These are phyloP conservation scores for Buceros bicornis DNA, from an alignment of 2,797 vertebrate genomes.

Conservation along the genomic window DNA sequence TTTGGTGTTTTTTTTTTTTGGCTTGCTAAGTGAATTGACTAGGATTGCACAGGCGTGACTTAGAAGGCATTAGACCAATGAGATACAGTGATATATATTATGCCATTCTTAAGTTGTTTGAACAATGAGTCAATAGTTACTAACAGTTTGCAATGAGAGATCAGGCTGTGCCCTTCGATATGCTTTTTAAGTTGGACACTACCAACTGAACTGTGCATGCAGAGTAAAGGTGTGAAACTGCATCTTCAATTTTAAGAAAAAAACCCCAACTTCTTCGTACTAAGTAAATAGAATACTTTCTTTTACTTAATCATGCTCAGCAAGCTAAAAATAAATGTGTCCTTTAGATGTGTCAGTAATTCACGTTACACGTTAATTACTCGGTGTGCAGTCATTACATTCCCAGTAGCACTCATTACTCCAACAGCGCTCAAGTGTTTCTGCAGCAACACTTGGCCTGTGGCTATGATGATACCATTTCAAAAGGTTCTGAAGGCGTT, in stretches of 20 bases:
- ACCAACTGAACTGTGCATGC: background rate
- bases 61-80: background rate
- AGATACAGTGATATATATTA: background rate
- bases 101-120: background rate
- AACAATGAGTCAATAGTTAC: background rate
- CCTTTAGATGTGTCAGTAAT: slow-evolving; percentile 24
- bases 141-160: background rate
- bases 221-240: background rate
- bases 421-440: slow-evolving; percentile 1
- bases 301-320: slow-evolving; percentile 39
- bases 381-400: slow-evolving; percentile 40
- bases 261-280: background rate
- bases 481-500: background rate
- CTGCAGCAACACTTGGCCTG: background rate
- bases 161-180: background rate
- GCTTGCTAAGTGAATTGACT: background rate
- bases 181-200: background rate
- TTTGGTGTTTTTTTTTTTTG: too few species aligned
- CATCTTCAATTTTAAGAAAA: slow-evolving; percentile 2
- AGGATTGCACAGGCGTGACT: background rate
- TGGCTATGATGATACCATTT: slow-evolving; percentile 14
- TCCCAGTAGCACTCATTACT: slow-evolving; percentile 46
- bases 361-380: slow-evolving; percentile 63
- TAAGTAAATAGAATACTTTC: slow-evolving; percentile 29
- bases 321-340: slow-evolving; percentile 61